Evolutionary conservation across 2,888 invertebrate genomes (phyloP), one percentile per base, ranked within the genome.

Genomic region (Drosophila mulleri): DNA sequence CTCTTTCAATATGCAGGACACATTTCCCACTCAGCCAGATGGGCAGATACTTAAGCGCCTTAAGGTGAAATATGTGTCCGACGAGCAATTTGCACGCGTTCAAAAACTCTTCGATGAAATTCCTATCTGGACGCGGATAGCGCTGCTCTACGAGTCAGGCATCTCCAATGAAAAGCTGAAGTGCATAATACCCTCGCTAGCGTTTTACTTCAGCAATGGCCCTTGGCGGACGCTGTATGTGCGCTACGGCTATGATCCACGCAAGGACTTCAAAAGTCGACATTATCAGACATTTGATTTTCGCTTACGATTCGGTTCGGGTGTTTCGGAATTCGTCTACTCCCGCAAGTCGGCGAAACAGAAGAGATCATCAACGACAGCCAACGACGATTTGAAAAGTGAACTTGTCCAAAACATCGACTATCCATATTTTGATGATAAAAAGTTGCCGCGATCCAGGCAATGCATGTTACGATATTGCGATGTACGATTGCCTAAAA

Each of bases 211-310:
- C 92, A 94, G 95, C 61, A 96, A 95, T 72, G 99, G 99, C 0
- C 99, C 98, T 0, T 99, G 98, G 98, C 94, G 98, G 76, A 95
- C 96, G 60, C 94, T 97, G 91, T 99, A 99, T 97, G 96, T 98
- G 1, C 95, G 94, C 82, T 96, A 96, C 88, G 98, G 98, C 0
- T 99, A 97, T 91, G 98, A 99, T 93, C 99, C 99, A 0, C 94
- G 97, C 32, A 96, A 95, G 81, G 95, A 97, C 75, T 95, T 96
- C 6, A 93, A 94, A 2, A 94, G 98, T 2, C 95, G 97, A 80
- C 95, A 95, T 60, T 98, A 97, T 91, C 99, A 99, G 93, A 96
- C 96, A 3, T 94, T 98, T 68, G 98, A 98, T 92, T 98, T 96
- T 91, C 94, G 97, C 80, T 64, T 93, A n/a, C 85, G 93, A 7